Evolutionary conservation across 2,113 vertebrate genomes (phyloP), one percentile per base, ranked within the genome.

Genomic region (Choloepus hoffmanni): DNA sequence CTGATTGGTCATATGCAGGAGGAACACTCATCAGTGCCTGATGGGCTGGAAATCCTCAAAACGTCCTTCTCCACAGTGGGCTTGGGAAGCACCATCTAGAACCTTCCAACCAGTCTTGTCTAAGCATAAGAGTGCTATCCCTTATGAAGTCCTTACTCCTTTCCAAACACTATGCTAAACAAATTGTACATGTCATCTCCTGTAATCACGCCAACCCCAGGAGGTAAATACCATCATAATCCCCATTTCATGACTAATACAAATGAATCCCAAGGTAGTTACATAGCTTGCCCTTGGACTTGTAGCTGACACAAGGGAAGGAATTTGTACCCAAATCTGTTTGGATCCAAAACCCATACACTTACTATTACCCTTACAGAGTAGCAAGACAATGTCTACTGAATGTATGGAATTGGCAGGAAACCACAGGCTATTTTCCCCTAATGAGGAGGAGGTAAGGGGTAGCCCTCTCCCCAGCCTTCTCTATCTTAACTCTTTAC

Each of bases 91-190:
- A 60, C 18, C 9, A 10, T 26, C 18, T 43, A 58, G 89, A 67
- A 23, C 19, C 43, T 33, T 36, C 11, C 26, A 62, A 26, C n/a
- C 60, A 81, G 30, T 85, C 63, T 65, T 4, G 23, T 36, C 50
- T 76, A 13, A 21, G 62, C 14, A 0, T 15, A 33, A 16, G 0
- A 55, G 63, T 23, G 21, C 19, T 2, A 3, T 16, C 2, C 23
- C 50, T 45, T 7, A 55, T 16, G 16, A 8, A 40, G 14, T 12
- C 86, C 36, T 12, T 40, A 6, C 19, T 2, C 0, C 43, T 26
- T 45, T 63, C 5, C 26, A 77, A 3, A 58, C 40, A 40, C 53
- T 8, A 6, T 33, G 30, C 43, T 87, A 67, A 30, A 92, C 12
- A 87, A 48, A 58, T 13, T 24, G 40, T 16, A 7, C 9, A 4